phyloP scores from a whole-genome alignment of 2,888 invertebrate genomes.

The Aleiodes leptofemur region DNA sequence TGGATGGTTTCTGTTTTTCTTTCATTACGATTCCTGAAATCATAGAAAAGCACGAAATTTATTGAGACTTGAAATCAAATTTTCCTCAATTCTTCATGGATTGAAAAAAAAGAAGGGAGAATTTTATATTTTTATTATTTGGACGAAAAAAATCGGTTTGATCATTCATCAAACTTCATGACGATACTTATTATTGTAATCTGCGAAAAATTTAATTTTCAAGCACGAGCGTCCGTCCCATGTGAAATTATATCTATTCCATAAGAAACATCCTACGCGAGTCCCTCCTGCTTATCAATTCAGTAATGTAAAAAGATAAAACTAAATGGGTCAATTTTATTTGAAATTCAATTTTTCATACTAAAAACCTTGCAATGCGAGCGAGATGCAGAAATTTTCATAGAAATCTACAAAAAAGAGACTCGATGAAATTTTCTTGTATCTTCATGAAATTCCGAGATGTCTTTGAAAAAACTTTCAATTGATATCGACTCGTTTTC shows the following conservation, averaged over 20 bases:
- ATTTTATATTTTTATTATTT: slow-evolving; percentile 28
- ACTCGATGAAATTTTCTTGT: no score
- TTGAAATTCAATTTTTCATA: neutral
- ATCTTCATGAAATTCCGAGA: no score
- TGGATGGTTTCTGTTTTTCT: no score
- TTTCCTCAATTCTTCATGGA: slow-evolving; percentile 22
- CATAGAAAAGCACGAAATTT: no score
- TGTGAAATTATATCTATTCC: slow-evolving; percentile 23
- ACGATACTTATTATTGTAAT: no score
- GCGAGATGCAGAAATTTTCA: no score
- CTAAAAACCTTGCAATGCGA: no score
- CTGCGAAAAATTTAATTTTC: neutral
- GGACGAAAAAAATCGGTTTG: slow-evolving; percentile 33
- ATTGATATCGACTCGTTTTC: no score
- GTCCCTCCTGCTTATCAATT: slow-evolving; percentile 28
- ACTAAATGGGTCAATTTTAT: neutral
- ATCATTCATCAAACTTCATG: no score
- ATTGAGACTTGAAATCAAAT: slow-evolving; percentile 8
- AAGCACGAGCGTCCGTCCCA: slow-evolving; percentile 28
- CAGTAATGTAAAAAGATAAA: neutral
- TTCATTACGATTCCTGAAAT: no score
- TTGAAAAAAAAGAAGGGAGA: slow-evolving; percentile 20
- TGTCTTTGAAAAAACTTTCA: no score
- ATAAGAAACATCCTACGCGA: slow-evolving; percentile 19
- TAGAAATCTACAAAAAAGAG: no score